Evolutionary conservation across 1,140 invertebrate genomes (phyloP).

Genomic region (Leptinotarsa undecemlineata): DNA sequence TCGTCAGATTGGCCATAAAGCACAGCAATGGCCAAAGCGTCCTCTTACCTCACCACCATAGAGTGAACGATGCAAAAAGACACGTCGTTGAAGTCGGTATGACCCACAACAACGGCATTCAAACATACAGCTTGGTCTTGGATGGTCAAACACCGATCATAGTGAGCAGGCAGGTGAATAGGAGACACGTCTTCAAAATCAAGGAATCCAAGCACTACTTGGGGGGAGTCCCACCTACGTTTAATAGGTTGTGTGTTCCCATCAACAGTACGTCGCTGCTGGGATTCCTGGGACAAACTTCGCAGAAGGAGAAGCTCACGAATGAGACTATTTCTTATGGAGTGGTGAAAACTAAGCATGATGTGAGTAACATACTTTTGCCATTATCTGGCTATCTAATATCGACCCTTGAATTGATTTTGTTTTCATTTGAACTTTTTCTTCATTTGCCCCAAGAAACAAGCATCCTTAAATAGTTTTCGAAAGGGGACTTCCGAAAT

Average conservation of each 20-base stretch:
- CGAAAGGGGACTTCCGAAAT: too few species aligned
- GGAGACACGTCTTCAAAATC: slow-evolving; percentile 34
- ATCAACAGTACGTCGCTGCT: slow-evolving; percentile 41
- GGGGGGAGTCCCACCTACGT: slow-evolving; percentile 44
- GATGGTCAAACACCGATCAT: slow-evolving; percentile 15
- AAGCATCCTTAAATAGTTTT: too few species aligned
- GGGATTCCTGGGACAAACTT: slow-evolving; percentile 37
- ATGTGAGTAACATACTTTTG: neutral
- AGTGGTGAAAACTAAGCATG: slow-evolving; percentile 19
- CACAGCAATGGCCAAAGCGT: slow-evolving; percentile 60
- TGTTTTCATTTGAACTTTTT: too few species aligned
- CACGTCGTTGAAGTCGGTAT: slow-evolving; percentile 70
- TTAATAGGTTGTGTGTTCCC: slow-evolving; percentile 29
- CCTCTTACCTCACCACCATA: slow-evolving; percentile 69
- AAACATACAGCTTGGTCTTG: slow-evolving; percentile 29
- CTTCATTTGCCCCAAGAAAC: too few species aligned
- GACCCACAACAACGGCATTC: slow-evolving; percentile 11
- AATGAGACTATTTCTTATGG: slow-evolving; percentile 34
- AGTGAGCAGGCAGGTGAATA: neutral
- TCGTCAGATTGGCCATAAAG: slow-evolving; percentile 74
- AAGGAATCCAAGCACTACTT: slow-evolving; percentile 38
- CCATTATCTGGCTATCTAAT: neutral
- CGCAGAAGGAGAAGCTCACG: slow-evolving; percentile 18
- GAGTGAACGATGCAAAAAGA: slow-evolving; percentile 83
- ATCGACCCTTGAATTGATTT: too few species aligned